Conservation (phyloP, 2,113 vertebrate species). For the Tretioscincus oriximinensis region DNA sequence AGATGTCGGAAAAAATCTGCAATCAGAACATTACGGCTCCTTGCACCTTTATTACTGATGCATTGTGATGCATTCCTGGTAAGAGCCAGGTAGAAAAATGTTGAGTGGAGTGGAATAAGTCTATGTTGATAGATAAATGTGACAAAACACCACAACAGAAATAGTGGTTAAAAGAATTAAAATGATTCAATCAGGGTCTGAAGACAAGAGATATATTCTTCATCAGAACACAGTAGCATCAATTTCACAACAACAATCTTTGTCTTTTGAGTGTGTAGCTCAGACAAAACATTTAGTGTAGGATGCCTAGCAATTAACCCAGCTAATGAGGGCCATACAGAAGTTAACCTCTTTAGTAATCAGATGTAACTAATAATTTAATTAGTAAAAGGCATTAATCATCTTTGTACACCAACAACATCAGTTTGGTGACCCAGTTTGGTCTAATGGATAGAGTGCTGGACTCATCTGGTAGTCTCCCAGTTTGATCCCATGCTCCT, state of each 20-base stretch:
- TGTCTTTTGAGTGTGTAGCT: constrained; percentile 52
- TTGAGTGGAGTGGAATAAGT: too few relatives aligned
- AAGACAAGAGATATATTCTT: constrained; percentile 52
- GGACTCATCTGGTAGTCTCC: too few relatives aligned
- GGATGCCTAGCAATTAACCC: constrained; percentile 72
- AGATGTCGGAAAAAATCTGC: too few relatives aligned
- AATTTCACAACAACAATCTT: constrained; percentile 34
- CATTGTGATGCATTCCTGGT: too few relatives aligned
- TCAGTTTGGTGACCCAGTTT: too few relatives aligned
- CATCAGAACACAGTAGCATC: constrained; percentile 41
- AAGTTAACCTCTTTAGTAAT: constrained; percentile 72
- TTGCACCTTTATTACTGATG: too few relatives aligned
- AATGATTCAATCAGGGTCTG: constrained; percentile 64
- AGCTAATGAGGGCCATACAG: constrained; percentile 47
- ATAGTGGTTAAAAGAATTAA: constrained; percentile 66
- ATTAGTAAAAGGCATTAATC: constrained; percentile 73
- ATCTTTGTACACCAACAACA: constrained; percentile 48
- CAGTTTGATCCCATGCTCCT: too few relatives aligned
- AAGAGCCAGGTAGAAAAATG: too few relatives aligned
- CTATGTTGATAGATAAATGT: constrained; percentile 1
- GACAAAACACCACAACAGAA: constrained; percentile 49
- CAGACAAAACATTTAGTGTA: constrained; percentile 37
- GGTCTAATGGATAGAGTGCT: too few relatives aligned
- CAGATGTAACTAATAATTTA: constrained; percentile 78
- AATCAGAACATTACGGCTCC: too few relatives aligned